phyloP scores from a whole-genome alignment of 2,888 invertebrate genomes.

The Sisyra terminalis region DNA sequence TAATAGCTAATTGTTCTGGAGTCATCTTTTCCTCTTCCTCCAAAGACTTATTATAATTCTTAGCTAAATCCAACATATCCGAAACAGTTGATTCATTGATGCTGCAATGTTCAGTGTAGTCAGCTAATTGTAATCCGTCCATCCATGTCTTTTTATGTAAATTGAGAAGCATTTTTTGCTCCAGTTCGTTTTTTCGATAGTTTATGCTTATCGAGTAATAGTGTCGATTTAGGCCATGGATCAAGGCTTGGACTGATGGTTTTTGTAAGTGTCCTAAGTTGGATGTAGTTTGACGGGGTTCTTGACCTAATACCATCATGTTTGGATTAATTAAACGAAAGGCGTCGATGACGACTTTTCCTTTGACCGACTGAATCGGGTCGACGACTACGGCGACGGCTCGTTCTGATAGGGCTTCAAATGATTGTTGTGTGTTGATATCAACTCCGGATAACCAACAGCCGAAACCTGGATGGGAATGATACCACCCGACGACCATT shows the following conservation, averaged over 20 bases:
- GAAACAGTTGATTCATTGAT: slow-evolving; percentile 88
- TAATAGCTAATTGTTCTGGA: slow-evolving; percentile 95
- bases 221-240: slow-evolving; percentile 96
- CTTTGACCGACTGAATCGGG: slow-evolving; percentile 98
- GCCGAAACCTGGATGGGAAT: slow-evolving; percentile 99
- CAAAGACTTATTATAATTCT: slow-evolving; percentile 78
- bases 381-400: slow-evolving; percentile 99
- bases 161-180: slow-evolving; percentile 98
- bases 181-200: slow-evolving; percentile 95
- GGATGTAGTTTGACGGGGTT: slow-evolving; percentile 96
- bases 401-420: slow-evolving; percentile 93
- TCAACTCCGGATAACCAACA: slow-evolving; percentile 99
- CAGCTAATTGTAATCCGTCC: slow-evolving; percentile 81
- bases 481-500: slow-evolving; percentile 96
- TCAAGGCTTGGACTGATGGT: slow-evolving; percentile 96
- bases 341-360: slow-evolving; percentile 99
- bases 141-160: slow-evolving; percentile 98
- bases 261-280: slow-evolving; percentile 97
- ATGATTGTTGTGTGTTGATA: slow-evolving; percentile 98
- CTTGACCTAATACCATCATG: slow-evolving; percentile 97
- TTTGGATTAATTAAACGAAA: slow-evolving; percentile 98
- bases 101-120: slow-evolving; percentile 84
- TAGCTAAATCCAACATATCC: slow-evolving; percentile 93
- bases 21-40: slow-evolving; percentile 99
- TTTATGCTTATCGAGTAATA: slow-evolving; percentile 99